Base-by-base conservation (phyloP, 2,888 invertebrate genomes). In the Pterobdella sp. region DNA sequence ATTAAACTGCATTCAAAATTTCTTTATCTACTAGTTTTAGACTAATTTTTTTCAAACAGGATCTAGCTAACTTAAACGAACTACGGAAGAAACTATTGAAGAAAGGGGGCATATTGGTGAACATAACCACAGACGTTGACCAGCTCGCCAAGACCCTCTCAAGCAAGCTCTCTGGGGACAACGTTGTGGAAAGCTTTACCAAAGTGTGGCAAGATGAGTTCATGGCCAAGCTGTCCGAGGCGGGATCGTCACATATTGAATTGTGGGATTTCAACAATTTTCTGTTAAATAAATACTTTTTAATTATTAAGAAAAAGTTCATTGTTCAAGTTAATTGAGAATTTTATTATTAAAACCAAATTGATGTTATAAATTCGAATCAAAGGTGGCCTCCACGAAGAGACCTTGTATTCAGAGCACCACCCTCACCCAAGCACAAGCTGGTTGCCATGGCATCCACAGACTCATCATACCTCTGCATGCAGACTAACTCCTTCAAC, bases 381-480 rank as follows among this genome's bases (percentile, higher is more conserved):
- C 32, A 1, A 31, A 71, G 71, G 36, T 71, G 71, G 71, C 52
- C 34, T 60, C 32, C 60, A 1, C 37, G 34, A 66, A 65, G 35
- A 29, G 74, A 74, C 37, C 10, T 29, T n/a, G 10, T n/a, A n/a
- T 42, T 71, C 4, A 34, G 70, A 22, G 66, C 42, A 1, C 37
- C n/a, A 22, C 64, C 14, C 7, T 64, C 22, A 35, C 2, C 26
- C 1, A 22, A 26, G 29, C 65, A 29, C 2, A 88, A 88, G 81
- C 87, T 91, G 77, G 87, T 90, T 74, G 92, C 92, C 36, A 87
- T 93, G 80, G 92, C 91, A 56, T 90, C 91, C 72, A 87, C 91
- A 77, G 93, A 93, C 84, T 90, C 91, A 0, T 87, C 89, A 2
- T 92, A 88, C 85, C 85, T 91, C 75, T 86, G 86, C 74, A 90